Conservation (phyloP, 2,113 vertebrate genomes). For the Oophaga pumilio region DNA sequence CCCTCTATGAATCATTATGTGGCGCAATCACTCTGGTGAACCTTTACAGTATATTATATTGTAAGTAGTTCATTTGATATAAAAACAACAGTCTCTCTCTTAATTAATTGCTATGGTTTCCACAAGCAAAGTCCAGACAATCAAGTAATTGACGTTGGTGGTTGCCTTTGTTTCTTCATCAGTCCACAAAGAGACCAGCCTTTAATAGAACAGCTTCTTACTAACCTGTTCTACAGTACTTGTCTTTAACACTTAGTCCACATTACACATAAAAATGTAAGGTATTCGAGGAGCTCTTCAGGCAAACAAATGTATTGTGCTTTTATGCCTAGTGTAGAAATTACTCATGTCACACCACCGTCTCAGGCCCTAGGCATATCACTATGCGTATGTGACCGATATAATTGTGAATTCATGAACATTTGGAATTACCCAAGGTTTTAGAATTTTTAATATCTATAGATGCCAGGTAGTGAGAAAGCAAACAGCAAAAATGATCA, state of each 20-base stretch:
- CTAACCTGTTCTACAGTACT: neutral
- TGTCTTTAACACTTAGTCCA: neutral
- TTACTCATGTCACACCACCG: neutral
- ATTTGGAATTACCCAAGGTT: neutral
- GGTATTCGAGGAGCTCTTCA: neutral
- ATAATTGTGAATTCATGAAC: no score
- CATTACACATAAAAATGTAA: neutral
- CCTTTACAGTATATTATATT: neutral
- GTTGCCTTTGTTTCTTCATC: neutral
- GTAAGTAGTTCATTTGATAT: neutral
- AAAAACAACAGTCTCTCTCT: neutral
- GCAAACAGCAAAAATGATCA: neutral
- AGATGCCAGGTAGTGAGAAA: neutral
- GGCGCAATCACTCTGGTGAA: no score
- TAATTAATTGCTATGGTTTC: neutral
- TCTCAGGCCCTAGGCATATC: neutral
- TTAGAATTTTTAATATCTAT: neutral
- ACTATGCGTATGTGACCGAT: no score
- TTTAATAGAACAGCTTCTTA: neutral
- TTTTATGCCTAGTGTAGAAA: neutral
- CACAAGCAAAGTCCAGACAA: neutral
- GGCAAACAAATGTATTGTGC: neutral
- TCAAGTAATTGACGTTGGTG: neutral
- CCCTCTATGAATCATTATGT: neutral
- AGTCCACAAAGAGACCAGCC: neutral